phyloP scores from a whole-genome alignment of 1,140 invertebrate genomes.

The Leptopilina boulardi region DNA sequence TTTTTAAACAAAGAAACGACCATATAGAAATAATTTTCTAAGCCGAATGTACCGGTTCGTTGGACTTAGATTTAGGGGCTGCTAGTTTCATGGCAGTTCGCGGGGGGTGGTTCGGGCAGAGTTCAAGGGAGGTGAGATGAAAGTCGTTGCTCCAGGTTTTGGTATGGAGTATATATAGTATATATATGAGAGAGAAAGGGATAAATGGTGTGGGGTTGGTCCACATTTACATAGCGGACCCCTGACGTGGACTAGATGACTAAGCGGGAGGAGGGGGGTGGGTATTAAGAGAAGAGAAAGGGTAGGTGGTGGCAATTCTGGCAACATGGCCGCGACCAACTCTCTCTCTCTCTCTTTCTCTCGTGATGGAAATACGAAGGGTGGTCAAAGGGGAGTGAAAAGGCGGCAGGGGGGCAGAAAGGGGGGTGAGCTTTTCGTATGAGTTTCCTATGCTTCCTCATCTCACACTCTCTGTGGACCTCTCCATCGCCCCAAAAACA shows the following conservation, averaged over 20 bases:
- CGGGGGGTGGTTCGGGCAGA: conserved; percentile 63
- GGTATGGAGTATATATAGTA: conserved; percentile 45
- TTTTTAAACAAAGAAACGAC: too few relatives aligned
- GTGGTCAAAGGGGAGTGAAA: conserved; percentile 49
- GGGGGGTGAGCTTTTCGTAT: conserved; percentile 40
- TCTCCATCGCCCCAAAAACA: conserved; percentile 35
- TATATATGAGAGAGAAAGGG: conserved; percentile 44
- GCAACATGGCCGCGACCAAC: conserved; percentile 74
- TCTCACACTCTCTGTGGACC: conserved; percentile 46
- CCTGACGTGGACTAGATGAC: conserved; percentile 73
- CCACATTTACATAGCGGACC: conserved; percentile 76
- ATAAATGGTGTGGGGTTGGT: conserved; percentile 62
- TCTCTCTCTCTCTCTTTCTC: conserved; percentile 40
- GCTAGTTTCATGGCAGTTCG: conserved; percentile 72
- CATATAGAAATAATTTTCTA: conserved; percentile 65
- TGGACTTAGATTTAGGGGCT: conserved; percentile 76
- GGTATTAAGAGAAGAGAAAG: conserved; percentile 74
- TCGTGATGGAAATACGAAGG: conserved; percentile 61
- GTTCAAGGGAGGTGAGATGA: conserved; percentile 56
- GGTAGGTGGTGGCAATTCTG: conserved; percentile 72
- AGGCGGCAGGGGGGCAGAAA: conserved; percentile 38
- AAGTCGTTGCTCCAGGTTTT: conserved; percentile 55
- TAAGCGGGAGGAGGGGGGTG: conserved; percentile 66
- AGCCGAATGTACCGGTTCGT: conserved; percentile 70
- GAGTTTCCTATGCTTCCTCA: conserved; percentile 49